phyloP scores from a whole-genome alignment of 1,140 invertebrate species.

The Aphis craccivora region DNA sequence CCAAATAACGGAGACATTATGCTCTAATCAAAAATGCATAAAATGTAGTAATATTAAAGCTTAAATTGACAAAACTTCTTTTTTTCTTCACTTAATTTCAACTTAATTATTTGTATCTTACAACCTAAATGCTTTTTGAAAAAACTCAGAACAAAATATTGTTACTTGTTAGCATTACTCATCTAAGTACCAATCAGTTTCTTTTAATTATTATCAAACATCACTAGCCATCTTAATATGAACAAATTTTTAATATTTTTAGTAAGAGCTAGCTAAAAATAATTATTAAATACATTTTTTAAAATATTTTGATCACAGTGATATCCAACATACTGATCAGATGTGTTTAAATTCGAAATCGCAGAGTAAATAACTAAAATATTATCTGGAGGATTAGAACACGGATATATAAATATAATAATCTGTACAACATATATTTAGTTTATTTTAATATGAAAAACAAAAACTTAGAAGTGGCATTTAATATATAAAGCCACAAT shows the following conservation, averaged over 20 bases:
- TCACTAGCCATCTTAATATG: not conserved
- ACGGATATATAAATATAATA: conserved; percentile 5
- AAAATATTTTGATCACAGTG: not conserved
- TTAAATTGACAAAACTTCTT: not conserved
- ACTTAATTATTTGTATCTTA: not conserved
- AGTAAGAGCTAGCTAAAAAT: not conserved
- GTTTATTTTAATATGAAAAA: conserved; percentile 49
- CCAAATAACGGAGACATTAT: not conserved
- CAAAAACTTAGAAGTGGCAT: not conserved
- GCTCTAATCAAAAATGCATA: not conserved
- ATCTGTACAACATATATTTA: conserved; percentile 44
- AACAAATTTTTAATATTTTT: not conserved
- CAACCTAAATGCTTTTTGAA: too few relatives aligned
- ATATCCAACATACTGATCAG: not conserved
- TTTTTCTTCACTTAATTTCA: not conserved
- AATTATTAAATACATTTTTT: not conserved
- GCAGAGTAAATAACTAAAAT: not conserved
- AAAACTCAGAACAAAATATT: not conserved
- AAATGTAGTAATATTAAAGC: too few relatives aligned
- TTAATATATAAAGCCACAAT: not conserved
- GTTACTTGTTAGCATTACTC: not conserved
- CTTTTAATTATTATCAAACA: not conserved
- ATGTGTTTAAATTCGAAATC: not conserved
- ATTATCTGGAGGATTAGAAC: not conserved
- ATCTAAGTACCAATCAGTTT: not conserved